phyloP scores from a whole-genome alignment of 2,888 invertebrate genomes.

The Ctena decussata region DNA sequence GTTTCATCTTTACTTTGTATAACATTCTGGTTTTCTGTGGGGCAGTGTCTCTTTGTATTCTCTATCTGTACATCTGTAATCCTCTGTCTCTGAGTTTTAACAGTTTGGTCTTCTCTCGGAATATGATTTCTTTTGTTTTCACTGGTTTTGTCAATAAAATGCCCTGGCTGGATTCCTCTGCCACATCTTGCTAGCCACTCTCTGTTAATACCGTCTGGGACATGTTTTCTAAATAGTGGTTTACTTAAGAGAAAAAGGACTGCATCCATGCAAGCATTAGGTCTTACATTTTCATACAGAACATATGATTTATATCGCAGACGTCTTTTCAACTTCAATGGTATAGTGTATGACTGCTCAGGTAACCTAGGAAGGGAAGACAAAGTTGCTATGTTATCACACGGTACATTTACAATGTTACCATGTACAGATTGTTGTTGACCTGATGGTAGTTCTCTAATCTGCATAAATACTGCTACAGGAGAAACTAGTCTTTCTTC shows the following conservation, averaged over 20 bases:
- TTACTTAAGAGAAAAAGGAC: not conserved
- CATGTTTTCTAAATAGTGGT: not conserved
- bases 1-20: too few relatives aligned
- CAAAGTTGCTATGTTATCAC: not conserved
- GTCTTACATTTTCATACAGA: not conserved
- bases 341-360: not conserved
- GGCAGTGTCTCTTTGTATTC: too few relatives aligned
- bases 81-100: not conserved
- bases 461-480: not conserved
- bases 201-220: not conserved
- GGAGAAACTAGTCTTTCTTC: not conserved
- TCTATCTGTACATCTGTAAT: not conserved
- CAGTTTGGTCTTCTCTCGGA: not conserved
- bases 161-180: not conserved
- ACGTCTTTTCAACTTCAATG: not conserved
- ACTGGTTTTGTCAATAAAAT: not conserved
- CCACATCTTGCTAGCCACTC: not conserved
- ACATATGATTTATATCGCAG: not conserved
- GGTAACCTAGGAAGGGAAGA: not conserved
- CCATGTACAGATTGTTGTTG: not conserved
- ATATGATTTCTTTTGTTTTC: not conserved
- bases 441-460: too few relatives aligned
- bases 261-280: not conserved
- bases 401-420: not conserved
- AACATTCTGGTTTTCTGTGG: too few relatives aligned